Evolutionary conservation across 1,140 invertebrate genomes (phyloP), one percentile per base, ranked within the genome.

Genomic region (Trinorchestia longiramus): DNA sequence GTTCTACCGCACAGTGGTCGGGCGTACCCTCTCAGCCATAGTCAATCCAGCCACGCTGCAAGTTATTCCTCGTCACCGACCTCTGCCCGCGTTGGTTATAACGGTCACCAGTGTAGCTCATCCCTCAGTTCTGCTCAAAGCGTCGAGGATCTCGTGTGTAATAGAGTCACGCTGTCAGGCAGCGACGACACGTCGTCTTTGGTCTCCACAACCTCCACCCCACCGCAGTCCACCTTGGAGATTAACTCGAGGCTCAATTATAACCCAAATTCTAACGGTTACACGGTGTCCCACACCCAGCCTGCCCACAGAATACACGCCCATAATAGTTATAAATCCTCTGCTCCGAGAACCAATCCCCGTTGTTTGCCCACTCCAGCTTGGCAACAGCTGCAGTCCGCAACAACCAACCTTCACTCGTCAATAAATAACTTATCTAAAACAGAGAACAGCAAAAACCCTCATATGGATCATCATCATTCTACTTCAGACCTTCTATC

Each of bases 331-430:
- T 43, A 97, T 95, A 97, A 97, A 95, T 97, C 97, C 8, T 96
- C 97, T 53, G 97, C 97, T 47, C 97, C 97, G 6, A 96, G 97
- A 44, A 97, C 97, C 11, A 97, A 97, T 95, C 97, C 97, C 40
- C 96, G 97, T 11, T 97, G 96, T 95, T 91, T 96, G 42, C 96
- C 97, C 19, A 40, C 92, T 45, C 41, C 96, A 96, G 53, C 96
- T 95, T 36, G 96, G 96, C 91, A 96, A 96, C 43, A 96, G 95
- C 91, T 87, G 95, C 42, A 92, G 87, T 45, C 36, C 62, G 41
- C 95, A 57, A 91, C 42, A 95, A 53, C 95, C 57, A 91, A 95
- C 87, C 43, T 87, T 62, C 47, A 77, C 96, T n/a, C 62, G 43
- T 94, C 92, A 36, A 94, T 94, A 43, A 94, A 94, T 44, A 94